Conservation (phyloP, 1,140 invertebrate species). For the Venturia canescens region DNA sequence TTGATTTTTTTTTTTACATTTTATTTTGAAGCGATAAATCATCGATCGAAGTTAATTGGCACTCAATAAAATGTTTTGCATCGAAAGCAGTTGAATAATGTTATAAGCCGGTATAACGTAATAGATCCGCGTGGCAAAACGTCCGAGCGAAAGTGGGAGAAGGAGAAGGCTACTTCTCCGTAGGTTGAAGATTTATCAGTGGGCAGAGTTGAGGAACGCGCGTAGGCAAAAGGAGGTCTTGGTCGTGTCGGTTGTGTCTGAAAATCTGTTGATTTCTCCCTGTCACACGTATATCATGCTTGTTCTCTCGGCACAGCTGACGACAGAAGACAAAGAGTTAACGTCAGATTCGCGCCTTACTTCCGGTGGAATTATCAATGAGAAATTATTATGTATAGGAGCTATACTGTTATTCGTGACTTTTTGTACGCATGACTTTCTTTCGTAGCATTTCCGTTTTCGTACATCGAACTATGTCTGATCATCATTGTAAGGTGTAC, state of each 20-base stretch:
- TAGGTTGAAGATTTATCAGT: slow-evolving; percentile 35
- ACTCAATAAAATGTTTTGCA: slow-evolving; percentile 25
- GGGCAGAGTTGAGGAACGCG: slow-evolving; percentile 28
- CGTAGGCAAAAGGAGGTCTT: slow-evolving; percentile 57
- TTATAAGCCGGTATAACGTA: slow-evolving; percentile 7
- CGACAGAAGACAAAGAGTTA: slow-evolving; percentile 23
- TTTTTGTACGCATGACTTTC: neutral
- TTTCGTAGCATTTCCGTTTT: neutral
- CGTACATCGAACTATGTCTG: neutral
- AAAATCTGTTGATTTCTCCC: slow-evolving; percentile 34
- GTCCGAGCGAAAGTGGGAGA: slow-evolving; percentile 5
- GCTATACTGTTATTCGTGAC: neutral
- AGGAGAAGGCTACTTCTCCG: slow-evolving; percentile 9
- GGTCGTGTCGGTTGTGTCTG: slow-evolving; percentile 50
- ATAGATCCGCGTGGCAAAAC: slow-evolving; percentile 4
- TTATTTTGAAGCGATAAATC: slow-evolving; percentile 18
- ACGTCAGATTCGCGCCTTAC: slow-evolving; percentile 27
- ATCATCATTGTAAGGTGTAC: neutral
- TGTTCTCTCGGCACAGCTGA: neutral
- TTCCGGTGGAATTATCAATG: slow-evolving; percentile 34
- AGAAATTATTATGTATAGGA: slow-evolving; percentile 20
- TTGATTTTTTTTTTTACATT: neutral
- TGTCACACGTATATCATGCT: neutral
- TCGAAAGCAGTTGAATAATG: slow-evolving; percentile 15
- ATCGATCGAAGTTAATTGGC: slow-evolving; percentile 20